Percentiles rank a stretch among this genome's conserved stretches.
These are phyloP conservation scores for Propithecus coquereli DNA, from an alignment of 2,113 vertebrate species.

Conservation along the genomic window DNA sequence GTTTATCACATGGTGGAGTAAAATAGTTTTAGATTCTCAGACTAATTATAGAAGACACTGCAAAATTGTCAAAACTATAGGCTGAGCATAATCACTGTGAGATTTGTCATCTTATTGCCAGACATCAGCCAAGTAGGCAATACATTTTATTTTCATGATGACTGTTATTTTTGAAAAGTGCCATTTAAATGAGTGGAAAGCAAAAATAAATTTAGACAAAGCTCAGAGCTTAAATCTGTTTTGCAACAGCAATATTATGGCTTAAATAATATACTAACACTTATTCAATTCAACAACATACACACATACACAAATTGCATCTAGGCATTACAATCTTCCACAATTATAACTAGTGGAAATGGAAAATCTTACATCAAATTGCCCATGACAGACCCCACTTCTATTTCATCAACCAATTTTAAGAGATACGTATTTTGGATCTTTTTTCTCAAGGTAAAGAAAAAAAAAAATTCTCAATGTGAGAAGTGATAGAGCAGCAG, in stretches of 20 bases:
- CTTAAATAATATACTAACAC: neutral
- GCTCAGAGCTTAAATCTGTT: constrained; percentile 45
- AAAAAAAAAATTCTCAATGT: neutral
- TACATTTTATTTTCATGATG: constrained; percentile 63
- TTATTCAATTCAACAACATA: neutral
- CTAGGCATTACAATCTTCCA: neutral
- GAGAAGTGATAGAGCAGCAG: neutral
- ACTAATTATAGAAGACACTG: constrained; percentile 71
- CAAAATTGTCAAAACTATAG: constrained; percentile 68
- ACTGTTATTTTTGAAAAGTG: constrained; percentile 69
- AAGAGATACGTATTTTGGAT: neutral
- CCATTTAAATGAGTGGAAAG: constrained; percentile 67
- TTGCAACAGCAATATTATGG: constrained; percentile 40
- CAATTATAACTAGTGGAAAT: neutral
- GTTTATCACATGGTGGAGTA: constrained; percentile 64
- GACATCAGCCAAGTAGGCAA: constrained; percentile 22
- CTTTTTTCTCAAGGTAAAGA: constrained; percentile 27
- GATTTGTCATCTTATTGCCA: constrained; percentile 47
- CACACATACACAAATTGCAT: neutral
- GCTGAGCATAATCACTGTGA: constrained; percentile 50
- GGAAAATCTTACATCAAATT: neutral
- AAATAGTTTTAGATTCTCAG: constrained; percentile 67
- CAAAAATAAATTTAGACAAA: constrained; percentile 54
- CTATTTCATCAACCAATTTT: neutral
- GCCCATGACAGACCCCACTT: neutral